A percentile compares a stretch with the other conserved stretches of the same genome.
Conservation (phyloP, 2,888 invertebrate species). For the Lasius platythorax region DNA sequence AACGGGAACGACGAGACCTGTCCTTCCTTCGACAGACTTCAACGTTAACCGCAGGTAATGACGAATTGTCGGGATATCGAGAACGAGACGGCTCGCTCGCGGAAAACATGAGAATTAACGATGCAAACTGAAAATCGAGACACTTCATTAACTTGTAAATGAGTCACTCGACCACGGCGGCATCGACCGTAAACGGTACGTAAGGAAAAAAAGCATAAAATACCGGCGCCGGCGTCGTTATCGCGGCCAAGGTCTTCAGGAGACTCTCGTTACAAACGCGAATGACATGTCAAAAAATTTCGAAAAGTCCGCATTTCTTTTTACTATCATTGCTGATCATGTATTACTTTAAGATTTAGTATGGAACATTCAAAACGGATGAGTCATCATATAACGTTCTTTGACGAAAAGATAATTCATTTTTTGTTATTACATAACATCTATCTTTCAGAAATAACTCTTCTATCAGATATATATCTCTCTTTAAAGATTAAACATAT, state of each 20-base stretch:
- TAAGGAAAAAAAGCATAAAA: slow-evolving; percentile 16
- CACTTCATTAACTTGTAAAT: slow-evolving; percentile 55
- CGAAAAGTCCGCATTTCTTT: background rate
- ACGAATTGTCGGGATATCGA: slow-evolving; percentile 55
- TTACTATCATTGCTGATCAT: background rate
- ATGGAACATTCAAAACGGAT: background rate
- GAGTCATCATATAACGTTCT: background rate
- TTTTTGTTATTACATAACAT: background rate
- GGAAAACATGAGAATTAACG: slow-evolving; percentile 42
- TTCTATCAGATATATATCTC: background rate
- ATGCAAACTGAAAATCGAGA: slow-evolving; percentile 38
- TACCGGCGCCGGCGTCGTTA: slow-evolving; percentile 16
- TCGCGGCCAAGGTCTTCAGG: background rate
- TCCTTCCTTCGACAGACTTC: slow-evolving; percentile 26
- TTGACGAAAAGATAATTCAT: background rate
- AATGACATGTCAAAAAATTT: background rate
- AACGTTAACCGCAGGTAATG: slow-evolving; percentile 50
- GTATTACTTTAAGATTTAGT: background rate
- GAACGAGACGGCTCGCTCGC: slow-evolving; percentile 33
- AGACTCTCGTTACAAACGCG: background rate
- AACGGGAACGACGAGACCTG: background rate
- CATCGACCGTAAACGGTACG: slow-evolving; percentile 7
- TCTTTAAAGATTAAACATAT: background rate
- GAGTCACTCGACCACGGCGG: slow-evolving; percentile 36
- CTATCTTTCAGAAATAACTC: background rate